Conservation (phyloP, 2,113 vertebrate species). For the Bungarus multicinctus region DNA sequence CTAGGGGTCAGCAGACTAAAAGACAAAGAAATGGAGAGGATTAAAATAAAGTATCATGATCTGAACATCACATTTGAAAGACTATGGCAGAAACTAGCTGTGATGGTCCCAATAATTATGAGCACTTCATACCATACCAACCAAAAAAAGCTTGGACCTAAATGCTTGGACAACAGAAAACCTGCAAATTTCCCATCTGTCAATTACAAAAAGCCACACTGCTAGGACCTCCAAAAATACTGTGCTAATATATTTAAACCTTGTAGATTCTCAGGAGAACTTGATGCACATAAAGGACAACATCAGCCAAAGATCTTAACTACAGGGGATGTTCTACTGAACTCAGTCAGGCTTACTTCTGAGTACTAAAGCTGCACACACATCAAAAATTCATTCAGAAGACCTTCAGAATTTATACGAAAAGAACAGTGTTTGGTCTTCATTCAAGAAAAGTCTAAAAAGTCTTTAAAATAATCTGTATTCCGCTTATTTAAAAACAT, state of each 20-base stretch:
- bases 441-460: not conserved
- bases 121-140: not conserved
- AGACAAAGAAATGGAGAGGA: too few species aligned
- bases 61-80: too few species aligned
- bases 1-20: too few species aligned
- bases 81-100: not conserved
- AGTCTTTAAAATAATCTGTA: not conserved
- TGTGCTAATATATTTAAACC: not conserved
- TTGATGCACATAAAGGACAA: not conserved
- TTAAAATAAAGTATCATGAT: too few species aligned
- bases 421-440: not conserved
- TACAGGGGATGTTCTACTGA: not conserved
- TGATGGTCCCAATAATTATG: not conserved
- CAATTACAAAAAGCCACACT: not conserved
- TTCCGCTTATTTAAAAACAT: not conserved
- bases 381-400: not conserved
- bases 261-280: not conserved
- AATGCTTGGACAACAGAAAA: not conserved
- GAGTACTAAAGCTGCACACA: not conserved
- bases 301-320: not conserved
- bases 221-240: not conserved
- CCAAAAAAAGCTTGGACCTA: not conserved
- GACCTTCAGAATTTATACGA: not conserved
- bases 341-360: not conserved
- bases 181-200: not conserved